Evolutionary conservation across 1,140 invertebrate species (phyloP), one percentile per base, ranked within the genome.

Genomic region (Tyrophagus putrescentiae): DNA sequence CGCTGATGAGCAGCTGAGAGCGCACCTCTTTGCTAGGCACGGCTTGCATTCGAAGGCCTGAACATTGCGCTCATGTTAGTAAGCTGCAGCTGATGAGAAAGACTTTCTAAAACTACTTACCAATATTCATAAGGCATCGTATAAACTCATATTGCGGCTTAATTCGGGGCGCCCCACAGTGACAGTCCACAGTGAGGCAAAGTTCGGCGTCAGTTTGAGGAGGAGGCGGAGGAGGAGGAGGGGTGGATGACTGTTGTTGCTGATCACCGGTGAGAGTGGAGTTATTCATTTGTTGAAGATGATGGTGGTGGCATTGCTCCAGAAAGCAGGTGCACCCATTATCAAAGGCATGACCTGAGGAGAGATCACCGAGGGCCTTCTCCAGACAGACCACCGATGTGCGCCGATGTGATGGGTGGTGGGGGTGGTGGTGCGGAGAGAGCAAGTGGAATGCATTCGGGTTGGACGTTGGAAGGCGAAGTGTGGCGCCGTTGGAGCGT

Each of bases 21-120:
- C 93, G 87, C 50, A 86, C 82, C 74, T 96, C 91, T 72, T 97
- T 97, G n/a, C 87, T 90, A 3, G 86, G 82, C 65, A 96, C 80
- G 27, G 83, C 80, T 64, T 87, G 88, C 28, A 98, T 75, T 64
- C 87, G 80, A 69, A 59, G 23, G 5, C 57, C 52, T 48, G 21
- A 39, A 39, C 13, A 39, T 13, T 13, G 13, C 23, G 31, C 23
- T 48, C 45, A 48, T 7, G 31, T 48, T 48, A 48, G 31, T 18
- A 7, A 7, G 31, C 31, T 6, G 18, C 31, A 7, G 7, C 31
- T 48, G 31, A 48, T 25, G n/a, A n/a, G n/a, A 13, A 48, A 48
- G 6, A 48, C 31, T 48, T 9, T 7, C 45, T n/a, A 48, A 9
- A 25, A 25, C 13, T 18, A 9, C 45, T 88, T 87, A 18, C 94